phyloP scores from a whole-genome alignment of 2,888 invertebrate genomes.

The Hirtodrosophila duncani region DNA sequence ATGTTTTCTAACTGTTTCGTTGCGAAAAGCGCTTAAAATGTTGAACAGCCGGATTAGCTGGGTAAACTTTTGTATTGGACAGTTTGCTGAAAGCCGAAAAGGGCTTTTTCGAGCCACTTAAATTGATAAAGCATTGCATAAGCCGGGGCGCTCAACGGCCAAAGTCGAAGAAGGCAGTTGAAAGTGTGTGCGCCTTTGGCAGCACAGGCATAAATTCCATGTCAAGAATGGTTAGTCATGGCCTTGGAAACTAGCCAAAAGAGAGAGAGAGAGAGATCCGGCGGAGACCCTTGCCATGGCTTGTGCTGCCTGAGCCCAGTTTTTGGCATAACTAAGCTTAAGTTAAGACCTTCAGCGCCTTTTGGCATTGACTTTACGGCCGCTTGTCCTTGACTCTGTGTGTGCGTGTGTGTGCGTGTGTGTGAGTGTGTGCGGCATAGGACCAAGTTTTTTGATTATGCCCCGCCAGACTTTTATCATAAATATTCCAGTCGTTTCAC shows the following conservation, averaged over 20 bases:
- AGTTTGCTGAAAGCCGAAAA: conserved; percentile 13
- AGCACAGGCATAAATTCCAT: conserved; percentile 4
- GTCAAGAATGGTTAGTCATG: neutral
- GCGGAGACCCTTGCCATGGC: too few species aligned
- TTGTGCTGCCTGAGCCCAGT: neutral
- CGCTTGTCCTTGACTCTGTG: conserved; percentile 30
- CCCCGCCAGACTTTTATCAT: conserved; percentile 30
- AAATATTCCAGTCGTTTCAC: conserved; percentile 38
- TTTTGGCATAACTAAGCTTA: conserved; percentile 22
- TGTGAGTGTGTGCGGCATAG: conserved; percentile 14
- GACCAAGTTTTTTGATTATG: conserved; percentile 39
- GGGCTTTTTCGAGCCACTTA: neutral
- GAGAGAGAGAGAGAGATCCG: too few species aligned
- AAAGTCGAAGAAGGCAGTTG: conserved; percentile 1
- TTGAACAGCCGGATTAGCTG: conserved; percentile 47
- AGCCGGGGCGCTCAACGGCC: conserved; percentile 2
- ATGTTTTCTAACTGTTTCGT: conserved; percentile 12
- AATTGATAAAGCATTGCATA: conserved; percentile 3
- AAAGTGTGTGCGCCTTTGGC: too few species aligned
- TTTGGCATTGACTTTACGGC: conserved; percentile 49
- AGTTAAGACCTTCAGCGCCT: conserved; percentile 52
- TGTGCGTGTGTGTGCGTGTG: too few species aligned
- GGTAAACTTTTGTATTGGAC: conserved; percentile 26
- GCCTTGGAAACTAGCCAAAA: too few species aligned
- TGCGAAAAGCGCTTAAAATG: conserved; percentile 24